phyloP scores from a whole-genome alignment of 2,888 invertebrate species.

The Formica aserva region DNA sequence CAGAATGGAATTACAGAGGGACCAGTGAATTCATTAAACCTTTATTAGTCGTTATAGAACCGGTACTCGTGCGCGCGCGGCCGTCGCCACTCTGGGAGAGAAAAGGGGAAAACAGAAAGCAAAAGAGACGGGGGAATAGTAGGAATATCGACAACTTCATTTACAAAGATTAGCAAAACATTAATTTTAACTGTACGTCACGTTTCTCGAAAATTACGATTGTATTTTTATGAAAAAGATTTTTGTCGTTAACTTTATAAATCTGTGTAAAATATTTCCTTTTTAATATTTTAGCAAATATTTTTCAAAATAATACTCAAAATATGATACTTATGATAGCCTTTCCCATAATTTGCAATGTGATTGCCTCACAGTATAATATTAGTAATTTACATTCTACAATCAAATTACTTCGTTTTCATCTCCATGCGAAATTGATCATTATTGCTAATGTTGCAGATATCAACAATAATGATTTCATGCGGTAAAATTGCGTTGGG shows the following conservation, averaged over 20 bases:
- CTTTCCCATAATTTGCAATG: neutral
- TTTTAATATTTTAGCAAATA: neutral
- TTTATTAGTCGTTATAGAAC: conserved; percentile 59
- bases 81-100: conserved; percentile 58
- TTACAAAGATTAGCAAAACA: conserved; percentile 7
- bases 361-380: conserved; percentile 16
- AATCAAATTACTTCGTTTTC: conserved; percentile 24
- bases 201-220: neutral
- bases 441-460: conserved; percentile 39
- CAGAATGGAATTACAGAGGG: conserved; percentile 49
- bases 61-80: conserved; percentile 44
- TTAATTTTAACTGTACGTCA: neutral
- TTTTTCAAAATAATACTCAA: neutral
- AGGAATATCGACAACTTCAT: conserved; percentile 19
- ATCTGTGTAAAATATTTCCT: neutral
- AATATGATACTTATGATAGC: neutral
- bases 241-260: neutral
- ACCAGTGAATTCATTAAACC: conserved; percentile 58
- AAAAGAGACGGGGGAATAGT: neutral
- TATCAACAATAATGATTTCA: conserved; percentile 15
- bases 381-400: conserved; percentile 21
- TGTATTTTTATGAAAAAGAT: neutral
- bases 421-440: conserved; percentile 49
- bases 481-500: conserved; percentile 18
- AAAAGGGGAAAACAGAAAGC: conserved; percentile 28